Evolutionary conservation across 92 coral and sea anemone species (phyloP).

Genomic region (Porites cylindrica): DNA sequence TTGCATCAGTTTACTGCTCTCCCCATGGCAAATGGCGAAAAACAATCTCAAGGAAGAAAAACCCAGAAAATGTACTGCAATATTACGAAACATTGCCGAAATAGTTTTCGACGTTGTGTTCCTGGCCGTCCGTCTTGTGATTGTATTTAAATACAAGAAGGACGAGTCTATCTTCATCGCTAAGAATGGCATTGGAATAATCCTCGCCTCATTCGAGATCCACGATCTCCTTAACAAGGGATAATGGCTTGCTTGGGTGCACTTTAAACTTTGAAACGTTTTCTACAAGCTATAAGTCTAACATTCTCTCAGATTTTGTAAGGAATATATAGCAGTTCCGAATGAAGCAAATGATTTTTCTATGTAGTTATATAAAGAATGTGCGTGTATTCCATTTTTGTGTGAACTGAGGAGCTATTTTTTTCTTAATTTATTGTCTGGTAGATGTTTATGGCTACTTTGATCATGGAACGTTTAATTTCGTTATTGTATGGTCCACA

Average conservation of each 20-base stretch:
- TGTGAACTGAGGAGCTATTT: no score
- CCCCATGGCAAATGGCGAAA: conserved; percentile 11
- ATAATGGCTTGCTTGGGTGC: not conserved
- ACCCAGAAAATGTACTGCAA: not conserved
- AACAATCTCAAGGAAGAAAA: not conserved
- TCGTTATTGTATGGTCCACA: no score
- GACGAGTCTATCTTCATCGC: conserved; percentile 66
- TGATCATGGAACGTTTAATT: no score
- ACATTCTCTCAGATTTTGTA: no score
- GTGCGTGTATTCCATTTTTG: no score
- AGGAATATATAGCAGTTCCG: no score
- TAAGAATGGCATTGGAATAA: conserved; percentile 28
- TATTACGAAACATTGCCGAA: not conserved
- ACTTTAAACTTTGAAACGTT: no score
- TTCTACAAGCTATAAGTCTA: no score
- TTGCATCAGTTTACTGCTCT: conserved; percentile 15
- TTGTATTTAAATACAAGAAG: conserved; percentile 48
- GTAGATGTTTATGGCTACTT: no score
- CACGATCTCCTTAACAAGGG: not conserved
- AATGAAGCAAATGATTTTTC: no score
- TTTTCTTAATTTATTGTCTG: no score
- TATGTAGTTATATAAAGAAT: no score
- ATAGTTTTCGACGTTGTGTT: conserved; percentile 30
- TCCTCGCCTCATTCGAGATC: not conserved
- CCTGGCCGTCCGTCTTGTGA: conserved; percentile 45